A percentile compares a stretch with the other conserved stretches of the same genome.
Evolutionary conservation across 2,113 vertebrate species (phyloP).

Genomic region (Progne subis): DNA sequence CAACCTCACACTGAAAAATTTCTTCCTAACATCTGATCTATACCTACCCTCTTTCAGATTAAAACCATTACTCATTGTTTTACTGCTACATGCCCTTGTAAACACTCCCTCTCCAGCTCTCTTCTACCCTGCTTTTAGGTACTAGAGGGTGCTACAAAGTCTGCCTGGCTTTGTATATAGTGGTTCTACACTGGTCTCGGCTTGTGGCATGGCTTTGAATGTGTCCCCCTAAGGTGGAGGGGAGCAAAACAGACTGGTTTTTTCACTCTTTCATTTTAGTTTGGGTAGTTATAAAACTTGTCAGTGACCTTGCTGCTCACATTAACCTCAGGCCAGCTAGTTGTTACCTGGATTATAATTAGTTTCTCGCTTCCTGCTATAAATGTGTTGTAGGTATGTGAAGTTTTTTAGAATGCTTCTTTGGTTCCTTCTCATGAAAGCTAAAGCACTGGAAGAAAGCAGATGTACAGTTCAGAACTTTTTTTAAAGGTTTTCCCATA

Average conservation of each 20-base stretch:
- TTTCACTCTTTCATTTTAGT: background rate
- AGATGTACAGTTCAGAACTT: background rate
- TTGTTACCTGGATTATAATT: background rate
- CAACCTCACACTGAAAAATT: background rate
- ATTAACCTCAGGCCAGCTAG: background rate
- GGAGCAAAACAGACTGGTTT: background rate
- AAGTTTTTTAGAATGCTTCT: background rate
- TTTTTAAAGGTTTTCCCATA: background rate
- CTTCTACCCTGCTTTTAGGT: background rate
- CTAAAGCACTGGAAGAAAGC: background rate
- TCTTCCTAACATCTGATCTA: background rate
- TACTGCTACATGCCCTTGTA: background rate
- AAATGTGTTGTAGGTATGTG: background rate
- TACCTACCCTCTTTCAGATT: background rate
- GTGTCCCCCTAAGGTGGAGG: fast-evolving
- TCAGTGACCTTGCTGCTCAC: background rate
- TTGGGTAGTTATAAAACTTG: background rate
- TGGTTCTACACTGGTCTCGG: background rate
- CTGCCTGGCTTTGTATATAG: background rate
- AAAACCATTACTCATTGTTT: background rate
- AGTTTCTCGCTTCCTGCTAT: background rate
- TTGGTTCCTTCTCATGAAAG: background rate
- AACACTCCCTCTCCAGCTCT: background rate
- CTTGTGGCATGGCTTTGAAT: background rate
- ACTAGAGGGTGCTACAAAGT: background rate